A percentile compares a stretch with the other conserved stretches of the same genome.
Conservation (phyloP, 2,888 invertebrate genomes). For the Leucophora obtusa region DNA sequence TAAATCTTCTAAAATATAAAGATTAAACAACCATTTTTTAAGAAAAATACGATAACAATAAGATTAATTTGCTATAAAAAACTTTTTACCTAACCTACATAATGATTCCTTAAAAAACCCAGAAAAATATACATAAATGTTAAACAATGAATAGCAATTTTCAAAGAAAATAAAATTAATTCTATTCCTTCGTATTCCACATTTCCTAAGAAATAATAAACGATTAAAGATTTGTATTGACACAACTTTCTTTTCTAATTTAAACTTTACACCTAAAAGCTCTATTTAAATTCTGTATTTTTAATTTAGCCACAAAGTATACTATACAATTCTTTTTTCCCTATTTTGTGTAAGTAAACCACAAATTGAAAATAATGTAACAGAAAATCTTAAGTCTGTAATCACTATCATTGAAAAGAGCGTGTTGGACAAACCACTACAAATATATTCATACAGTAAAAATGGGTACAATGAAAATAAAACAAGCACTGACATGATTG, state of each 20-base stretch:
- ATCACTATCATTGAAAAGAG: slow-evolving; percentile 22
- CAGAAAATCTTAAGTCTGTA: slow-evolving; percentile 21
- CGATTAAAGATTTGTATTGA: slow-evolving; percentile 3
- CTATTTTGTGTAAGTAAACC: background rate
- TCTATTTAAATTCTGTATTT: slow-evolving; percentile 14
- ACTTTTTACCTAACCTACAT: too few relatives aligned
- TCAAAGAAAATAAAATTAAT: background rate
- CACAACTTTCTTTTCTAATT: slow-evolving; percentile 3
- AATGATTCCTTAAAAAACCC: too few relatives aligned
- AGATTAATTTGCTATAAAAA: too few relatives aligned
- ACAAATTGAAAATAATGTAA: slow-evolving; percentile 34
- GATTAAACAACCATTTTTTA: too few relatives aligned
- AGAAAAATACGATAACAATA: too few relatives aligned
- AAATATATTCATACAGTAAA: background rate
- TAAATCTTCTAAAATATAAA: too few relatives aligned
- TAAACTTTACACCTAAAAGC: slow-evolving; percentile 35
- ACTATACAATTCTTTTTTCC: background rate
- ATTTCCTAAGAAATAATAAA: background rate
- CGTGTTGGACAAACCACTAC: background rate
- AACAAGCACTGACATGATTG: slow-evolving; percentile 18
- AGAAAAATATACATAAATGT: background rate
- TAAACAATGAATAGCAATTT: slow-evolving; percentile 35
- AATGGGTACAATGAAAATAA: background rate
- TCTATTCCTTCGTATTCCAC: background rate
- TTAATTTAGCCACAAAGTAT: slow-evolving; percentile 13